These are phyloP conservation scores for Heterodera filipjevi DNA, from an alignment of 2,888 invertebrate genomes.

Conservation along the genomic window DNA sequence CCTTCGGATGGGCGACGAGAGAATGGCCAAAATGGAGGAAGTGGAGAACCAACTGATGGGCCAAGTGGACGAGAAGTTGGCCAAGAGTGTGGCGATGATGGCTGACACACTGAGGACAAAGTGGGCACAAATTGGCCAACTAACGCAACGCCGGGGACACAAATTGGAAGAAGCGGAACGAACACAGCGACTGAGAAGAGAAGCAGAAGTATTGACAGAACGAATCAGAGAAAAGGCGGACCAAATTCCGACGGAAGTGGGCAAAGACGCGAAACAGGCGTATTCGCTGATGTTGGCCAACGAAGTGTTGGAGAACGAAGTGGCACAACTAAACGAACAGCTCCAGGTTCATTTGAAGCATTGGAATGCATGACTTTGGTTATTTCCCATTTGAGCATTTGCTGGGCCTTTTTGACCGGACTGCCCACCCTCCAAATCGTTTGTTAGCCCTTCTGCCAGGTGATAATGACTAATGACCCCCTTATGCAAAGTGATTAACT, in stretches of 20 bases:
- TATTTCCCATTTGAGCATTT: not conserved
- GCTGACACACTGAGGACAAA: slow-evolving; percentile 66
- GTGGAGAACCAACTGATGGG: slow-evolving; percentile 79
- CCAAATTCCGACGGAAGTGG: slow-evolving; percentile 78
- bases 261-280: slow-evolving; percentile 80
- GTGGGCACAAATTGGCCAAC: slow-evolving; percentile 85
- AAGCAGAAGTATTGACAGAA: slow-evolving; percentile 53
- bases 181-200: slow-evolving; percentile 93
- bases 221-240: slow-evolving; percentile 77
- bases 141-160: slow-evolving; percentile 83
- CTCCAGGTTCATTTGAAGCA: too few species aligned
- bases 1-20: slow-evolving; percentile 84
- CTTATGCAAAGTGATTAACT: too few species aligned
- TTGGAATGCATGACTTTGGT: too few species aligned
- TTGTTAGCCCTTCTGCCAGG: slow-evolving; percentile 74
- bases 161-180: slow-evolving; percentile 91
- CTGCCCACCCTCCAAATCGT: slow-evolving; percentile 86
- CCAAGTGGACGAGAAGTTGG: slow-evolving; percentile 17
- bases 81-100: slow-evolving; percentile 77
- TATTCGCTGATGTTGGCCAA: slow-evolving; percentile 82
- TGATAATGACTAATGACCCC: too few species aligned
- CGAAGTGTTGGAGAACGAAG: slow-evolving; percentile 89
- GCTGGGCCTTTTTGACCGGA: not conserved
- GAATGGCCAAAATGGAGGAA: slow-evolving; percentile 87
- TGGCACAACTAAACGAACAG: slow-evolving; percentile 66